Percentiles rank a stretch among this genome's conserved stretches.
Conservation (phyloP, 1,140 invertebrate species). For the Tachypleus tridentatus region DNA sequence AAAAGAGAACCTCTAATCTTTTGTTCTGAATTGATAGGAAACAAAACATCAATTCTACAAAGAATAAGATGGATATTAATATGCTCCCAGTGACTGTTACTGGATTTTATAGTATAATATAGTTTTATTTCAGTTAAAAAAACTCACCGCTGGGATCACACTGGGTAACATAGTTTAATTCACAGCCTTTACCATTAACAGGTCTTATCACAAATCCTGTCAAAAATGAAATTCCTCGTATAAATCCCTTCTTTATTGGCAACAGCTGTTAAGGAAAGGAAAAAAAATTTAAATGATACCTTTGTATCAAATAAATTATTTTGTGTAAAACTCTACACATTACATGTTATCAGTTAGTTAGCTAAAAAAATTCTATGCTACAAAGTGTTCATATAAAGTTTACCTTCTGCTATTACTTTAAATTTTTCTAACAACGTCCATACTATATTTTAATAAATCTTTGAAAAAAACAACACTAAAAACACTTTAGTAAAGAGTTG, state of each 20-base stretch:
- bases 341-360: not conserved
- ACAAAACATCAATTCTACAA: no score
- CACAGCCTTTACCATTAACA: slow-evolving; percentile 44
- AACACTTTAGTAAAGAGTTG: not conserved
- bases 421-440: no score
- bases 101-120: no score
- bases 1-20: no score
- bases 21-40: no score
- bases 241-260: slow-evolving; percentile 63
- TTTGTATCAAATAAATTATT: not conserved
- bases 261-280: slow-evolving; percentile 41
- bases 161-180: slow-evolving; percentile 70
- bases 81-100: no score
- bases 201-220: slow-evolving; percentile 51
- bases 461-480: no score
- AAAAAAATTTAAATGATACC: slow-evolving; percentile 1
- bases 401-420: no score
- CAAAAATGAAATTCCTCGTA: slow-evolving; percentile 56
- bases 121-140: not conserved
- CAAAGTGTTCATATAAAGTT: not conserved
- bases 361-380: slow-evolving; percentile 1
- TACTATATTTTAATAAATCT: no score
- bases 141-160: slow-evolving; percentile 64
- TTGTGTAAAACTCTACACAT: no score
- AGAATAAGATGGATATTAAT: no score